These are phyloP conservation scores for Drosophila quinaria DNA, from an alignment of 2,888 invertebrate species.

Conservation along the genomic window DNA sequence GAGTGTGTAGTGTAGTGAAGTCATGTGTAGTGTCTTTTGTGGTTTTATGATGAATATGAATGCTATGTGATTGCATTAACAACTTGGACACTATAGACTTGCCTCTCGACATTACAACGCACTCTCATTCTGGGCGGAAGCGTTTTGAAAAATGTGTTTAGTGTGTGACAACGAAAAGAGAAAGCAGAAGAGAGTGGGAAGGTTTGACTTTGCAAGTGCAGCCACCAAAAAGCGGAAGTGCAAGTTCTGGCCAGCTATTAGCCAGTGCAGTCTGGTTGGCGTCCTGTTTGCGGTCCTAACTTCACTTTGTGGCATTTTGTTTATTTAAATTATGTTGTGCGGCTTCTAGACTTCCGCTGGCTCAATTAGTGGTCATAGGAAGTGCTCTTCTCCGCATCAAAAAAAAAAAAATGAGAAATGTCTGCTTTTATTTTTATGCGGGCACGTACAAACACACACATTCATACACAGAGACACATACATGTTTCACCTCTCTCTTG, in stretches of 20 bases:
- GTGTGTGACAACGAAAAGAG: constrained; percentile 66
- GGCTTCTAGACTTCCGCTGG: constrained; percentile 78
- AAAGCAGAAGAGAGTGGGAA: constrained; percentile 23
- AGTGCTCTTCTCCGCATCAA: constrained; percentile 27
- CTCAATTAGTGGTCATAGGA: constrained; percentile 79
- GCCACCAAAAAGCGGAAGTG: constrained; percentile 51
- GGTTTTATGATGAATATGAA: constrained; percentile 81
- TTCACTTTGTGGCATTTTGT: constrained; percentile 79
- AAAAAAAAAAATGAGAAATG: constrained; percentile 46
- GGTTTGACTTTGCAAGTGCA: constrained; percentile 39
- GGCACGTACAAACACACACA: constrained; percentile 49
- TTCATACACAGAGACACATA: constrained; percentile 12
- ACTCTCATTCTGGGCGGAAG: constrained; percentile 49
- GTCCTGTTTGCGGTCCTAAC: constrained; percentile 76
- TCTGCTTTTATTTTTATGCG: constrained; percentile 63
- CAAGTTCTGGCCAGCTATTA: constrained; percentile 28
- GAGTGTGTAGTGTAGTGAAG: constrained; percentile 4
- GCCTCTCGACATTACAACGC: constrained; percentile 59
- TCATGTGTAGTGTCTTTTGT: constrained; percentile 74
- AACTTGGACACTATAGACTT: constrained; percentile 56
- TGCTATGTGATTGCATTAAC: constrained; percentile 82
- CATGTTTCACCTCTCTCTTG: constrained; percentile 52
- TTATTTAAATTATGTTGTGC: constrained; percentile 81
- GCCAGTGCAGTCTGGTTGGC: constrained; percentile 47
- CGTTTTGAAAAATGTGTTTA: constrained; percentile 77